Base-by-base conservation (phyloP, 2,797 vertebrate genomes). In the Acanthiza pusilla region DNA sequence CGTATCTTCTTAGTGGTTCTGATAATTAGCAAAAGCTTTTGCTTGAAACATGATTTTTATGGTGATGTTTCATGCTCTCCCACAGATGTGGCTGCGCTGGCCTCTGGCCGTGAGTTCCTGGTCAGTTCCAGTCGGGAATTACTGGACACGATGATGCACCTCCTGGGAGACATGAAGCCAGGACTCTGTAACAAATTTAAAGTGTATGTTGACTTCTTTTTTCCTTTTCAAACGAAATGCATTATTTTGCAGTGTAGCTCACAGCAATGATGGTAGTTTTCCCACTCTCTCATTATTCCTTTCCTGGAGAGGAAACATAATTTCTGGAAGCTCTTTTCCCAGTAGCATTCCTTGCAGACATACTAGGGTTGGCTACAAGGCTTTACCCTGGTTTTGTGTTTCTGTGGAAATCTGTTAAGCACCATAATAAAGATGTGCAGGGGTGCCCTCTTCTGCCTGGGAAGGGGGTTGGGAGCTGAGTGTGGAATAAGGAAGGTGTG, bases 41-140 rank as follows among this genome's bases (percentile, higher is more conserved):
- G 26, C 87, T 75, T 70, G 27, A 57, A 73, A 18, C 3, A 1
- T 48, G 14, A 16, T 22, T 55, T 21, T 96, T 63, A 88, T 25
- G 9, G 55, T 85, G 75, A 8, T 53, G 73, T 68, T 85, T 84
- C 32, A 40, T 79, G 29, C 91, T 97, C 61, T 96, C 45, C 92
- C 92, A 45, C 97, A 99, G 99, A 99, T 87, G 97, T 99, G 51
- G 99, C 99, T 29, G 99, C 99, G 0, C 97, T 99, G 54, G 96
- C 98, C 0, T 97, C 98, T 97, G 99, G 99, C 55, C 98, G 99
- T 32, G 99, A 99, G 75, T 99, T 99, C 97, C 96, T 99, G 90
- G 98, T 98, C 30, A 98, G 55, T 83, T 98, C 98, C 3, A 98
- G 97, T 32, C 97, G 95, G 5, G 94, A 97, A 30, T 96, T 99